Conservation (phyloP, 1,140 invertebrate species). For the Heliothis subflexa region DNA sequence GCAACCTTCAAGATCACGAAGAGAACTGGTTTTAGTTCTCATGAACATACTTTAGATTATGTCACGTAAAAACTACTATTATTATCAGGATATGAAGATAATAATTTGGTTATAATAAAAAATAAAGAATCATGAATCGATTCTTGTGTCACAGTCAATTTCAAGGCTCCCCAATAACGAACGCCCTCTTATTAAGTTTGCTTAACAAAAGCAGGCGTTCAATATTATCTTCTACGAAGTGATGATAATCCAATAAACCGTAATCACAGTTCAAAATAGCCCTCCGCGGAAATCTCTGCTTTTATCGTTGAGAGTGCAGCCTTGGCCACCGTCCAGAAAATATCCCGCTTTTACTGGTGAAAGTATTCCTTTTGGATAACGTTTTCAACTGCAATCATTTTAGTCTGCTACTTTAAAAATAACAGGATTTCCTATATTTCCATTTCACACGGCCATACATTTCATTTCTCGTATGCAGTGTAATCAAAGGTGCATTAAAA, state of each 20-base stretch:
- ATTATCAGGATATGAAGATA: not conserved
- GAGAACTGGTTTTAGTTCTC: constrained; percentile 48
- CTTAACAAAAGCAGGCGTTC: not conserved
- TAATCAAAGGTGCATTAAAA: constrained; percentile 6
- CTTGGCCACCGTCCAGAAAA: constrained; percentile 54
- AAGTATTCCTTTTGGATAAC: constrained; percentile 47
- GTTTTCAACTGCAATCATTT: constrained; percentile 1
- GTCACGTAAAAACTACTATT: constrained; percentile 30
- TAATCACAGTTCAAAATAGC: constrained; percentile 29
- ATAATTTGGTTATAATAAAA: not conserved
- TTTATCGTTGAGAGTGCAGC: constrained; percentile 38
- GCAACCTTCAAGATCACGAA: constrained; percentile 52
- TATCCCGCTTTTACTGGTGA: constrained; percentile 49
- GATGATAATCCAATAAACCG: constrained; percentile 11
- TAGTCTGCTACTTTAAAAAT: constrained; percentile 1
- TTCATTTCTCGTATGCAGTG: not conserved
- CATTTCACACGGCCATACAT: not conserved
- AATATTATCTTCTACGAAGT: not conserved
- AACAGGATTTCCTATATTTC: constrained; percentile 2
- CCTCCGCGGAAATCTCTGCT: constrained; percentile 11
- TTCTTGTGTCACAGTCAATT: not conserved
- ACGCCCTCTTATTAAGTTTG: not conserved
- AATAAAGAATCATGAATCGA: not conserved
- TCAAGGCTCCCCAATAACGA: not conserved
- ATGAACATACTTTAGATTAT: constrained; percentile 34